Evolutionary conservation across 2,888 invertebrate species (phyloP), one percentile per base, ranked within the genome.

Genomic region (Papilio demoleus): DNA sequence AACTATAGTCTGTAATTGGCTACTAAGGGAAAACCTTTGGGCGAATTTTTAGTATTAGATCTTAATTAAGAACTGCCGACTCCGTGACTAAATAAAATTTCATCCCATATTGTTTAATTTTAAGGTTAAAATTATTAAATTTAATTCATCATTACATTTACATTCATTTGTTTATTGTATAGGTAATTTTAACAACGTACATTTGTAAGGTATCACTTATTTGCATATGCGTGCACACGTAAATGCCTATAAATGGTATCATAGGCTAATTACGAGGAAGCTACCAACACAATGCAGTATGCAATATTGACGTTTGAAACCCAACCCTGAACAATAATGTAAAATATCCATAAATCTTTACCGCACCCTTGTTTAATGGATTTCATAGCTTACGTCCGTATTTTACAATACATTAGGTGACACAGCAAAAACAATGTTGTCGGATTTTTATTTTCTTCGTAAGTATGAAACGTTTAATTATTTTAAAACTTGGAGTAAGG

Each of bases 341-440:
- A 50, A 53, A 62, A 42, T 58, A 27, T 27, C 58, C 47, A 67
- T 59, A 64, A 64, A 45, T 50, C 50, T 47, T 36, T 24, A 38
- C 68, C 38, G 22, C 59, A 64, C 50, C 64, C 59, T 47, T 47
- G 24, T 45, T 58, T 58, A 58, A 68, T 63, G 68, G 68, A 64
- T 63, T 27, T 14, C 38, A 8, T 11, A 17, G 4, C 17, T 50
- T 19, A 31, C 24, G 17, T 38, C n/a, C 4, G 17, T 24, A 31
- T 8, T n/a, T 45, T 47, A 45, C 40, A 24, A 59, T 31, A 45
- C 22, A 58, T 47, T 40, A 56, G 34, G 34, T 56, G 31, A 56
- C 8, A 56, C n/a, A n/a, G 31, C 53, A 31, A 56, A 56, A 53
- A 56, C 2, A 56, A 4, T 56, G 27, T 31, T n/a, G n/a, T 27